Evolutionary conservation across 2,113 vertebrate genomes (phyloP).

Genomic region (Xenopus tropicalis): UCB_Xtro_10.0 CM004450.2:84383001-84383500

Average conservation of each 20-base stretch:
- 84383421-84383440: no score
- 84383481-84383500: no score
- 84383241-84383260: neutral
- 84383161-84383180: neutral
- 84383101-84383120: neutral
- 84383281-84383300: constrained; percentile 16
- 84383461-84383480: no score
- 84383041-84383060: neutral
- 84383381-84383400: no score
- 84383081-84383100: neutral
- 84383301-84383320: neutral
- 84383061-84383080: neutral
- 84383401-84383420: no score
- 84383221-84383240: neutral
- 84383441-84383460: no score
- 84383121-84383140: neutral
- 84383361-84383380: no score
- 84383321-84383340: neutral
- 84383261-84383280: neutral
- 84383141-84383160: neutral
- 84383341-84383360: no score
- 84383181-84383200: neutral
- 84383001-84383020: neutral
- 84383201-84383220: neutral
- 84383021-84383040: neutral